Percentiles rank a stretch among this genome's conserved stretches.
Conservation (phyloP, 2,888 invertebrate species). For the Chymomyza caudatula region DNA sequence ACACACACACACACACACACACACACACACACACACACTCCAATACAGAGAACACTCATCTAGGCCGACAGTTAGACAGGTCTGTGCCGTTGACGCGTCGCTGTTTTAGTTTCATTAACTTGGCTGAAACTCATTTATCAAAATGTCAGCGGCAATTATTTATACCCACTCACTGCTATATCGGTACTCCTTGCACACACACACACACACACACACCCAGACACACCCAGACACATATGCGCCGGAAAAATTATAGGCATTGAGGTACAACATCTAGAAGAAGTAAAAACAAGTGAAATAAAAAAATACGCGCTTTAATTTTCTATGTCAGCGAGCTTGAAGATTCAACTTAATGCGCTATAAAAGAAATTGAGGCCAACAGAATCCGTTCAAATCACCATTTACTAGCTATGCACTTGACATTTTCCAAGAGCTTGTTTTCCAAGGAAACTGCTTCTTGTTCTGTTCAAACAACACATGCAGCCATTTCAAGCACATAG, state of each 20-base stretch:
- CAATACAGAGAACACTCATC: conserved; percentile 2
- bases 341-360: conserved; percentile 33
- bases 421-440: neutral
- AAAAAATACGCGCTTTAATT: conserved; percentile 13
- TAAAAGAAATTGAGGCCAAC: conserved; percentile 46
- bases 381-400: neutral
- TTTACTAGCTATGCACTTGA: neutral
- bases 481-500: neutral
- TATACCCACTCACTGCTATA: conserved; percentile 32
- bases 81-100: conserved; percentile 43
- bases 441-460: neutral
- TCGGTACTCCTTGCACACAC: neutral
- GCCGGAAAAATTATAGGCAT: conserved; percentile 42
- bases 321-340: conserved; percentile 21
- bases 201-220: neutral
- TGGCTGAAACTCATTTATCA: conserved; percentile 66
- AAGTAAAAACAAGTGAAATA: too few species aligned
- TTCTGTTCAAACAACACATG: neutral
- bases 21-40: neutral
- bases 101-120: conserved; percentile 67
- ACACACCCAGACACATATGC: neutral
- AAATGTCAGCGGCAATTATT: conserved; percentile 70
- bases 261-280: conserved; percentile 11
- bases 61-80: conserved; percentile 7
- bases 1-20: conserved; percentile 3